These are phyloP conservation scores for Ceyx melanurus DNA, from an alignment of 2,113 vertebrate species.

Conservation along the genomic window DNA sequence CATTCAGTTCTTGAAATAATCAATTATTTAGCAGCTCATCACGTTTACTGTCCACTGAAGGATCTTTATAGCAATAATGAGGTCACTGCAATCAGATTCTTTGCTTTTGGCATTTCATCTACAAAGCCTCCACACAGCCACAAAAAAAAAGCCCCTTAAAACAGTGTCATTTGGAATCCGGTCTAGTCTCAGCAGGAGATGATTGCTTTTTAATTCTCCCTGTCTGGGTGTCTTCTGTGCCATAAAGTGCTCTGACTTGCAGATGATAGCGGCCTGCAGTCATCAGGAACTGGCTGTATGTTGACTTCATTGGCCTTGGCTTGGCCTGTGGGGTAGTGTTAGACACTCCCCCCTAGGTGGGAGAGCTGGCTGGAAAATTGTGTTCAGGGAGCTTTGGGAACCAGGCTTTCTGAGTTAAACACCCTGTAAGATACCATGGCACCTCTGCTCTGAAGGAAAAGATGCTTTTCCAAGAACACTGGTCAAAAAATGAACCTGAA, in stretches of 20 bases:
- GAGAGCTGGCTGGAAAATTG: background rate
- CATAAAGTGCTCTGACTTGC: background rate
- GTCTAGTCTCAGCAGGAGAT: background rate
- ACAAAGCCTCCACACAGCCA: background rate
- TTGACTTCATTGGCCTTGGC: background rate
- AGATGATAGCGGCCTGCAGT: background rate
- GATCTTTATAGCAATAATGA: slow-evolving; percentile 37
- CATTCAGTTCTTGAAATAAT: slow-evolving; percentile 58
- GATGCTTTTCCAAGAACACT: background rate
- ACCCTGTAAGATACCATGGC: background rate
- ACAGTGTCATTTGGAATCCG: background rate
- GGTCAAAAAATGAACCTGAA: background rate
- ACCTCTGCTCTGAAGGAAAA: background rate
- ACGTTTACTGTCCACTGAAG: slow-evolving; percentile 46
- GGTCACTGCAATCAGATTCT: slow-evolving; percentile 42
- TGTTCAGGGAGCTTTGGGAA: background rate
- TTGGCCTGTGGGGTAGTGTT: background rate
- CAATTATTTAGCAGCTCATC: slow-evolving; percentile 67
- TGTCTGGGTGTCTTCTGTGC: background rate
- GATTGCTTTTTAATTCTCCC: slow-evolving; percentile 26
- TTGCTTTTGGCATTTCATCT: slow-evolving; percentile 20
- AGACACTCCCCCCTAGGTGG: background rate
- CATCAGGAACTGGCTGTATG: background rate
- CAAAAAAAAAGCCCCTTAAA: background rate
- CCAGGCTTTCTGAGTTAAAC: background rate